Base-by-base conservation (phyloP, 1,140 invertebrate species). In the Drosophila kurseongensis region DNA sequence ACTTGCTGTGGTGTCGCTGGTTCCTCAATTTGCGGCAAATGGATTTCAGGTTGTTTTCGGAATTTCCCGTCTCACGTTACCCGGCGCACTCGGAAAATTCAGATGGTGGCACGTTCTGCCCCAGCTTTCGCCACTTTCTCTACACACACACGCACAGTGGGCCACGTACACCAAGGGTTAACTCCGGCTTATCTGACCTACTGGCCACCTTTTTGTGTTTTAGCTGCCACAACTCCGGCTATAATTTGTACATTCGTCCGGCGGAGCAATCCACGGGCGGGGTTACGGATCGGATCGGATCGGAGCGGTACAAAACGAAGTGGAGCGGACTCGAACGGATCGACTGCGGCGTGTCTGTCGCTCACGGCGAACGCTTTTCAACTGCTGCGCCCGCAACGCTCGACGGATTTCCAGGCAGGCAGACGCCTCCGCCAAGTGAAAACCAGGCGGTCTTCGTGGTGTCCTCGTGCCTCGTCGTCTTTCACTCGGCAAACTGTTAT, bases 351-450 rank as follows among this genome's bases (percentile, higher is more conserved):
- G 76, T 88, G 83, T 88, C 83, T 89, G 67, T 80, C 84, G 71
- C 65, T 62, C 51, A 80, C 80, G 84, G 80, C 83, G 76, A 68
- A 77, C 80, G 80, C 65, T 89, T 44, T 78, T 50, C 72, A 81
- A 88, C 83, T 88, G 83, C 78, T 78, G 80, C 38, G 61, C 63
- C 69, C 71, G 82, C 78, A 82, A 86, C 79, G 82, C 78, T 85
- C 82, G 74, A 79, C 60, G 78, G 75, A 73, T 41, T 88, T 89
- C 82, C 80, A 83, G 83, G 67, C 57, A 52, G 60, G 69, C 51
- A 41, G 45, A 51, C 65, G 55, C 44, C 47, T 32, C 52, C 48
- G 48, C 48, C 48, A 51, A 29, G 56, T 40, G 16, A 52, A 42
- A 45, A 50, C 23, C 54, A 51, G 29, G 48, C 36, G 8, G 48